These are phyloP conservation scores for Chlorocebus sabaeus DNA, from an alignment of 2,113 vertebrate genomes.

Conservation along the genomic window DNA sequence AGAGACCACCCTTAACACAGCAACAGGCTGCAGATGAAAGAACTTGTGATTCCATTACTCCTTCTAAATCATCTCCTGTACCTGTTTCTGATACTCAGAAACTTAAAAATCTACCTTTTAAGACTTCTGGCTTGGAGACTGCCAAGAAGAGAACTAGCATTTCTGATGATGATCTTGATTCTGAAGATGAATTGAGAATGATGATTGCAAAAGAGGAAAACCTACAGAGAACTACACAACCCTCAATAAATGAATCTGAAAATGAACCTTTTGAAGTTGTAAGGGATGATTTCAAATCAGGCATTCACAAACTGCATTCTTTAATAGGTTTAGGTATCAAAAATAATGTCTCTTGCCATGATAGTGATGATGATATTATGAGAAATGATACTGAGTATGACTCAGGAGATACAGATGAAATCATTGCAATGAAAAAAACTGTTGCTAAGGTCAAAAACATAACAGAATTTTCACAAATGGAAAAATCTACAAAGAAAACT, in stretches of 20 bases:
- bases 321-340: background rate
- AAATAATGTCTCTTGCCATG: background rate
- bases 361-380: background rate
- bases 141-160: background rate
- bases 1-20: background rate
- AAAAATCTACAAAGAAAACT: background rate
- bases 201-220: conserved; percentile 77
- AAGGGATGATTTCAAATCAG: conserved; percentile 84
- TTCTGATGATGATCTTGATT: conserved; percentile 82
- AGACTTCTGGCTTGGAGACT: background rate
- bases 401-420: conserved; percentile 93
- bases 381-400: conserved; percentile 83
- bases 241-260: conserved; percentile 53
- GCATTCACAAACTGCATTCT: conserved; percentile 70
- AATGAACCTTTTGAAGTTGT: conserved; percentile 88
- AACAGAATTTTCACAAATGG: conserved; percentile 20
- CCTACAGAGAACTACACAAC: conserved; percentile 33
- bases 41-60: background rate
- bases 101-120: background rate
- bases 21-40: background rate
- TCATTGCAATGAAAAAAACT: conserved; percentile 85
- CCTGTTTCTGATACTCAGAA: background rate
- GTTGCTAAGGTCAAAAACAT: background rate
- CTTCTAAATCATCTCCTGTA: background rate
- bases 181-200: conserved; percentile 87